These are phyloP conservation scores for Blastomussa wellsi DNA, from an alignment of 92 coral and sea anemone species.

Conservation along the genomic window DNA sequence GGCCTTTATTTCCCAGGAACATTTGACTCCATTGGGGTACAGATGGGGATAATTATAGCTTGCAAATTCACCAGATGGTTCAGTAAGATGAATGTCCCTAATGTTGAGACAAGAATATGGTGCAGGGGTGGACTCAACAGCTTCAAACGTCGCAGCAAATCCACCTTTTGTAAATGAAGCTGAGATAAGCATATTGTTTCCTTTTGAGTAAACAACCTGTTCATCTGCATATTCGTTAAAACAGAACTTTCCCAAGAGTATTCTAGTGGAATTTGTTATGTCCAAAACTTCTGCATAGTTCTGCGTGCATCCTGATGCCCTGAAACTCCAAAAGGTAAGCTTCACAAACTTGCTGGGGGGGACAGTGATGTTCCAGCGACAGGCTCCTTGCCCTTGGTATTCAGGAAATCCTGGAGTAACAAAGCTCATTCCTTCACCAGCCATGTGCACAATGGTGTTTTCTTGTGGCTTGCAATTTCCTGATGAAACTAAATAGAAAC, in stretches of 20 bases:
- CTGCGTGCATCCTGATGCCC: conserved; percentile 22
- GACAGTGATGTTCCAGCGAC: conserved; percentile 63
- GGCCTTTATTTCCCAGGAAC: conserved; percentile 32
- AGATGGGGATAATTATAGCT: conserved; percentile 53
- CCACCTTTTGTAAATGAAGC: conserved; percentile 12
- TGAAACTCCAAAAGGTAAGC: conserved; percentile 21
- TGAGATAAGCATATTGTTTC: conserved; percentile 30
- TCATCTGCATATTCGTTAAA: neutral
- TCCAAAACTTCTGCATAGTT: conserved; percentile 42
- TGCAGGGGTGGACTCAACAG: conserved; percentile 29
- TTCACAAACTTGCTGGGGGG: conserved; percentile 44
- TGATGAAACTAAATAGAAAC: conserved; percentile 29
- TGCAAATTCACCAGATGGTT: conserved; percentile 43
- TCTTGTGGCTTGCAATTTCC: conserved; percentile 48
- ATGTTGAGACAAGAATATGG: conserved; percentile 9
- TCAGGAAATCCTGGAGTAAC: conserved; percentile 48
- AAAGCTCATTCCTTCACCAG: conserved; percentile 62
- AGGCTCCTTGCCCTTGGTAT: conserved; percentile 45
- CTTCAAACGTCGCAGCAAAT: conserved; percentile 31
- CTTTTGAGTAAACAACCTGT: conserved; percentile 33
- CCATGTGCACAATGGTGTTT: conserved; percentile 34
- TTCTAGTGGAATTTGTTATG: conserved; percentile 18
- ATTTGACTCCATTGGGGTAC: conserved; percentile 47
- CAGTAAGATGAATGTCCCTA: neutral
- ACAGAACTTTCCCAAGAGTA: conserved; percentile 36